Base-by-base conservation (phyloP, 2,888 invertebrate genomes). In the Bruchidius siliquastri region DNA sequence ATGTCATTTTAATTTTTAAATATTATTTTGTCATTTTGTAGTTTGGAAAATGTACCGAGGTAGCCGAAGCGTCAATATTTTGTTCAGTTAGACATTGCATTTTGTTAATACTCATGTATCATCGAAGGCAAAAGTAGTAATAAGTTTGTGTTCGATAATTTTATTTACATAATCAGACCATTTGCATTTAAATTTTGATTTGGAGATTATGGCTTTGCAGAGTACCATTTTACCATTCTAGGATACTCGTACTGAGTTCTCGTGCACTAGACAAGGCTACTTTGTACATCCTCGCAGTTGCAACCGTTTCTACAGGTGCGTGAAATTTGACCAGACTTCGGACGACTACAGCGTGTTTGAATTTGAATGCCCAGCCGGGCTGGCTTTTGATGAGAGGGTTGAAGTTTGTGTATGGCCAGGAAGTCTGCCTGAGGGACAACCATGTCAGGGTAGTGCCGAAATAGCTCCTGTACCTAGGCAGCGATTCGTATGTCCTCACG, bases 341-440 rank as follows among this genome's bases (percentile, higher is more conserved):
- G 91, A 93, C 21, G 92, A 93, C 81, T 94, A 90, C 83, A 93
- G 92, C 21, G 93, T 94, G 68, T 94, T 94, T 84, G 93, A 94
- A 83, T 94, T 94, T 84, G 93, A 93, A 84, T 94, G 94, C 81
- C 94, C 94, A 0, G 90, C 91, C 1, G 94, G 94, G 6, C 85
- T 94, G 73, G 93, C 93, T 0, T 94, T 94, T 84, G 94, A 94
- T 83, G 90, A 91, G 72, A 88, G 90, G 21, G 92, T 92, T 80
- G 93, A 94, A 82, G 93, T 94, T 71, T 94, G 94, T 83, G 93
- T 93, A 4, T 94, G 94, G 94, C 94, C 94, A 0, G 93, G 93
- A 71, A 92, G 92, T 73, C 84, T 93, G 70, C 89, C 93, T 0
- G 87, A 92, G 84, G 91, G 92, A 0, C 90, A 92, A 8, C 91